Conservation (phyloP, 2,888 invertebrate genomes). For the Metalampra italica region DNA sequence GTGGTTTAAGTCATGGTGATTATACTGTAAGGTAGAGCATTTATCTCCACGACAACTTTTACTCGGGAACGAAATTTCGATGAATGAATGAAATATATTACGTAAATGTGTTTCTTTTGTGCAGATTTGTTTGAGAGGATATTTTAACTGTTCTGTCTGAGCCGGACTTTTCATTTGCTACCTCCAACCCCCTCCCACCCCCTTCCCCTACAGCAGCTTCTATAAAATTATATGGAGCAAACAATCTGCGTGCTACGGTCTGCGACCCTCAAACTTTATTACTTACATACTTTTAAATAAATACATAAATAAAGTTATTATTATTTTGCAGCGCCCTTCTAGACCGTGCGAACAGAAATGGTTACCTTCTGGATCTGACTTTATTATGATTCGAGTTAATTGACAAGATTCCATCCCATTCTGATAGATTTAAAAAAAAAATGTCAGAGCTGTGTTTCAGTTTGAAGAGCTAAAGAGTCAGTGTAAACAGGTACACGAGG, state of each 20-base stretch:
- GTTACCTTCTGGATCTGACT: too few relatives aligned
- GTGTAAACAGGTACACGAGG: too few relatives aligned
- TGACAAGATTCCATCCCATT: too few relatives aligned
- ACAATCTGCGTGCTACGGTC: constrained; percentile 44
- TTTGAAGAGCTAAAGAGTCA: too few relatives aligned
- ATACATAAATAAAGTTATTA: too few relatives aligned
- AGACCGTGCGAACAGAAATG: too few relatives aligned
- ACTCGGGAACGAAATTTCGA: constrained; percentile 11
- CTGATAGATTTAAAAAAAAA: too few relatives aligned
- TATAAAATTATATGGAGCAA: constrained; percentile 66
- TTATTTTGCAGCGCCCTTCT: too few relatives aligned
- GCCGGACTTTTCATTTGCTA: constrained; percentile 48
- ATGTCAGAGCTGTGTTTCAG: too few relatives aligned
- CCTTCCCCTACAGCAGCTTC: constrained; percentile 23
- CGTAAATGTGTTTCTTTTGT: constrained; percentile 53
- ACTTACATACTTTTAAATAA: not conserved
- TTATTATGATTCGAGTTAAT: too few relatives aligned
- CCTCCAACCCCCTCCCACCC: constrained; percentile 14
- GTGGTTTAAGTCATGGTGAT: too few relatives aligned
- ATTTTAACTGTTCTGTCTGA: constrained; percentile 38
- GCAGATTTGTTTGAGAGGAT: constrained; percentile 38
- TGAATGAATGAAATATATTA: constrained; percentile 50
- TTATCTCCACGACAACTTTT: not conserved
- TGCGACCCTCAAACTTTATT: constrained; percentile 34
- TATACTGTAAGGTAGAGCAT: too few relatives aligned